These are phyloP conservation scores for Pseudochirops corinnae DNA, from an alignment of 2,797 vertebrate genomes.

Conservation along the genomic window DNA sequence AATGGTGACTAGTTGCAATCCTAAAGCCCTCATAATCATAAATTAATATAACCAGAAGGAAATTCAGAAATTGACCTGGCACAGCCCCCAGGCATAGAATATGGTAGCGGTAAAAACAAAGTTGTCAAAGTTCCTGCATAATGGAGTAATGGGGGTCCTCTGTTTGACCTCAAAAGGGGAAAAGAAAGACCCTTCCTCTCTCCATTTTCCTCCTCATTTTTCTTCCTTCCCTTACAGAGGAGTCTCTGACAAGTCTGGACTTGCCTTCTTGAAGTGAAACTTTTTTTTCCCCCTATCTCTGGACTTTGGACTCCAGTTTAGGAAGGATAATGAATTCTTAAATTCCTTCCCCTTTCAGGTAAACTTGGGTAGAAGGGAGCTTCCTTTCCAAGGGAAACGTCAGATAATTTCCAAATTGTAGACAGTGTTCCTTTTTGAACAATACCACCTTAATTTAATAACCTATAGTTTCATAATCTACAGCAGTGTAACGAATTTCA, in stretches of 20 bases:
- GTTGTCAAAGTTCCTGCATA: neutral
- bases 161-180: neutral
- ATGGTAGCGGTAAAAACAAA: neutral
- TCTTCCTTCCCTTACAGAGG: neutral
- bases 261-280: constrained; percentile 40
- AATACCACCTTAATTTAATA: neutral
- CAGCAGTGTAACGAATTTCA: neutral
- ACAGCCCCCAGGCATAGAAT: neutral
- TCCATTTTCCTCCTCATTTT: neutral
- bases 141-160: neutral
- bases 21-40: constrained; percentile 14
- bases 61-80: neutral
- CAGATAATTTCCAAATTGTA: neutral
- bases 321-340: constrained; percentile 18
- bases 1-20: neutral
- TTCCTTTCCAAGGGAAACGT: constrained; percentile 34
- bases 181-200: constrained; percentile 10
- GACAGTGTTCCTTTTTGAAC: neutral
- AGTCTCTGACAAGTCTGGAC: constrained; percentile 63
- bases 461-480: neutral
- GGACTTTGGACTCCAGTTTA: neutral
- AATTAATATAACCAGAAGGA: neutral
- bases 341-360: constrained; percentile 1
- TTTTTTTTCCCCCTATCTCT: constrained; percentile 38
- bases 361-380: neutral